phyloP scores from a whole-genome alignment of 2,113 vertebrate genomes.

The Coptodon bakossiorum region DNA sequence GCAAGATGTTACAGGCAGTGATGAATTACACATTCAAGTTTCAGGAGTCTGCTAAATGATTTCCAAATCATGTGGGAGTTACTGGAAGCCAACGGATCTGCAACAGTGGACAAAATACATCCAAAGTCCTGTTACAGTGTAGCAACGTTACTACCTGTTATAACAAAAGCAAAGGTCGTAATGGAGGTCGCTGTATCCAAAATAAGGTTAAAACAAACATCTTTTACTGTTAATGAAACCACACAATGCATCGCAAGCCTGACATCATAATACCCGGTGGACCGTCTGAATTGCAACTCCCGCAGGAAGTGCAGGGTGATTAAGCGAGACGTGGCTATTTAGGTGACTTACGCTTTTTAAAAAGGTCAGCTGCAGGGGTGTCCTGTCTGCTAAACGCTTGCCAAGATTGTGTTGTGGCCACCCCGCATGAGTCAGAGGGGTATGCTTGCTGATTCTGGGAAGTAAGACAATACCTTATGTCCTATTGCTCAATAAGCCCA shows the following conservation, averaged over 20 bases:
- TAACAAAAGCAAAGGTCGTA: background rate
- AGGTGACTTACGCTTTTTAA: conserved; percentile 40
- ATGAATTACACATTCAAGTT: background rate
- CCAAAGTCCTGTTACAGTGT: background rate
- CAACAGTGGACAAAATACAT: background rate
- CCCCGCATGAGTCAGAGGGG: conserved; percentile 50
- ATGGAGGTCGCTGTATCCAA: background rate
- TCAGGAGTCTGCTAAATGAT: background rate
- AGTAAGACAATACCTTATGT: conserved; percentile 39
- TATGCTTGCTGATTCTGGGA: conserved; percentile 55
- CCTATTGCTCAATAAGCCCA: background rate
- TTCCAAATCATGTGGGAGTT: background rate
- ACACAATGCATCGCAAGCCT: background rate
- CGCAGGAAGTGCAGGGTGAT: conserved; percentile 27
- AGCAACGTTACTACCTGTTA: background rate
- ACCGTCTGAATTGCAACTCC: background rate
- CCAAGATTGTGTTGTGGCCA: conserved; percentile 12
- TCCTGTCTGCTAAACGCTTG: conserved; percentile 13
- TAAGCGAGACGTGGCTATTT: conserved; percentile 19
- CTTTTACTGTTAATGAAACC: background rate
- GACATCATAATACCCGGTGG: background rate
- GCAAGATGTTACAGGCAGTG: background rate
- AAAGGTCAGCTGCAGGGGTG: conserved; percentile 50
- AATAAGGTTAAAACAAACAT: background rate
- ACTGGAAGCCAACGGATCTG: background rate